Evolutionary conservation across 2,113 vertebrate species (phyloP).

Genomic region (Actenoides lindsayi): DNA sequence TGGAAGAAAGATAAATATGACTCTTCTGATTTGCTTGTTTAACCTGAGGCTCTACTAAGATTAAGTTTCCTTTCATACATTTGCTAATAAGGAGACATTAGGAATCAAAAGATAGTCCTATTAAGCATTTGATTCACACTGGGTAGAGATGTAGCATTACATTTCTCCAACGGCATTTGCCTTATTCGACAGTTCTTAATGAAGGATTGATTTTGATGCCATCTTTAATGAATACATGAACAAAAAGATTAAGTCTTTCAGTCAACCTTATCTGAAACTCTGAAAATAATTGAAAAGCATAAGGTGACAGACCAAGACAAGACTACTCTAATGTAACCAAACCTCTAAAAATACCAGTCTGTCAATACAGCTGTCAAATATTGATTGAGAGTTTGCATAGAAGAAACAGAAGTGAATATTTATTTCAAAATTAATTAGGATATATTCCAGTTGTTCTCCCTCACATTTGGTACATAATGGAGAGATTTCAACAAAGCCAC

Average conservation of each 20-base stretch:
- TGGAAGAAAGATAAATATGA: conserved; percentile 7
- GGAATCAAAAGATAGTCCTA: neutral
- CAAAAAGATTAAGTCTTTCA: conserved; percentile 12
- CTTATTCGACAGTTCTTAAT: conserved; percentile 16
- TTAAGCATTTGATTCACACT: neutral
- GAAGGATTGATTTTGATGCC: conserved; percentile 36
- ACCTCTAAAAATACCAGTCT: neutral
- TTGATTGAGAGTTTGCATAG: neutral
- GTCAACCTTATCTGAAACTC: conserved; percentile 16
- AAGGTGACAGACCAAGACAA: neutral
- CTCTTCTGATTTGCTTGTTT: conserved; percentile 19
- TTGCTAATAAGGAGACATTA: conserved; percentile 16
- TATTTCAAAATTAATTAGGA: neutral
- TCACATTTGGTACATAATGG: neutral
- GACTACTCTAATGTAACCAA: neutral
- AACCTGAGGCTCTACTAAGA: neutral
- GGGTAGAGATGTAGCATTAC: neutral
- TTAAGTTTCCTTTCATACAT: neutral
- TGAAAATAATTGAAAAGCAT: conserved; percentile 42
- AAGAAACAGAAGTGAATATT: neutral
- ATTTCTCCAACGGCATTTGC: neutral
- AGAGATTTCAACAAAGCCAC: neutral
- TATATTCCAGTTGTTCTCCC: neutral
- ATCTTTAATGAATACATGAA: conserved; percentile 14
- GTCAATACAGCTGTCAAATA: neutral